phyloP scores from a whole-genome alignment of 2,113 vertebrate genomes.

The Coregonus clupeaformis region DNA sequence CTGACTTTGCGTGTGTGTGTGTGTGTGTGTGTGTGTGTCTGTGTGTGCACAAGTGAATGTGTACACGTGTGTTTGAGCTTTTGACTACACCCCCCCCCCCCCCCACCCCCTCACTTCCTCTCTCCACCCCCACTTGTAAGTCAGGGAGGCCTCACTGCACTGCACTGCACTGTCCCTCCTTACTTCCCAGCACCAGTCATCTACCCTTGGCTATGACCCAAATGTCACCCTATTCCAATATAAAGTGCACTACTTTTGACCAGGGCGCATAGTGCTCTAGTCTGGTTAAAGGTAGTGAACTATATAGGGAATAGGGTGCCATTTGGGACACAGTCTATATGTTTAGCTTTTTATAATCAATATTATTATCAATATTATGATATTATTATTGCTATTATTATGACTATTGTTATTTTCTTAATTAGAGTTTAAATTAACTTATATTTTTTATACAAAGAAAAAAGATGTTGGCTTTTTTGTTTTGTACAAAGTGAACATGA shows the following conservation, averaged over 20 bases:
- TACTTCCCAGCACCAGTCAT: constrained; percentile 68
- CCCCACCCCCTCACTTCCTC: background rate
- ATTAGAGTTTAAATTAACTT: constrained; percentile 85
- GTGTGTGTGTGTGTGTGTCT: constrained; percentile 18
- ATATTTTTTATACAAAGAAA: constrained; percentile 84
- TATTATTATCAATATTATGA: constrained; percentile 62
- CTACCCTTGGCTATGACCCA: too few species aligned
- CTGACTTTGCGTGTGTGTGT: constrained; percentile 42
- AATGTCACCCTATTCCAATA: too few species aligned
- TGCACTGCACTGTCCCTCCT: constrained; percentile 69
- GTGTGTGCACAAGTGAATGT: background rate
- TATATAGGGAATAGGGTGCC: too few species aligned
- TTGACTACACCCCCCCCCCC: constrained; percentile 25
- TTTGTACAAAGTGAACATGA: constrained; percentile 78
- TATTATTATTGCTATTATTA: constrained; percentile 68
- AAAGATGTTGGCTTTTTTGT: constrained; percentile 76
- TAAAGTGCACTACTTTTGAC: too few species aligned
- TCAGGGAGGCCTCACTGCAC: constrained; percentile 65
- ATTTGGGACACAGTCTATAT: constrained; percentile 41
- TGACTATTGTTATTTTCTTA: constrained; percentile 81
- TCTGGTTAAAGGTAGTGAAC: too few species aligned
- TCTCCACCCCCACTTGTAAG: constrained; percentile 34
- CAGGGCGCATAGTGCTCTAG: too few species aligned
- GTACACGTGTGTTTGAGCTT: constrained; percentile 25
- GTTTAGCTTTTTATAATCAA: constrained; percentile 75